These are phyloP conservation scores for Caenorhabditis macrosperma DNA, from an alignment of 2,888 invertebrate species.

Conservation along the genomic window DNA sequence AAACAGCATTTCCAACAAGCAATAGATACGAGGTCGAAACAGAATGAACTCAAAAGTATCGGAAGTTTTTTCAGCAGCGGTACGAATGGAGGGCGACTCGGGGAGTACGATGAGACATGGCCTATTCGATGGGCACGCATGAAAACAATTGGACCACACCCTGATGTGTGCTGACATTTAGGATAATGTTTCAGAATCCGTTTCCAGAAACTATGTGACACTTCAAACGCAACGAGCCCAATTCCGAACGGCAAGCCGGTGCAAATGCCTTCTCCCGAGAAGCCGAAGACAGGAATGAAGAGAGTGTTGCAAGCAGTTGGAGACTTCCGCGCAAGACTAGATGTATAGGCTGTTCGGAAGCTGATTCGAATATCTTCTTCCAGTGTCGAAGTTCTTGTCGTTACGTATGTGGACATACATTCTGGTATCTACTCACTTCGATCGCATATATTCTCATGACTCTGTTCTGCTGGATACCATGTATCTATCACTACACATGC, in stretches of 20 bases:
- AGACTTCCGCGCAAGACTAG: slow-evolving; percentile 31
- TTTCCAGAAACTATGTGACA: slow-evolving; percentile 19
- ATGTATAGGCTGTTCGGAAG: background rate
- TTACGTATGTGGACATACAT: slow-evolving; percentile 24
- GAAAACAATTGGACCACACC: slow-evolving; percentile 58
- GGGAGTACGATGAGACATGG: slow-evolving; percentile 79
- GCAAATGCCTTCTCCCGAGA: background rate
- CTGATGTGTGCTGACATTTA: slow-evolving; percentile 25
- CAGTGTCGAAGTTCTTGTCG: slow-evolving; percentile 30
- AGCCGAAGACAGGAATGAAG: slow-evolving; percentile 31
- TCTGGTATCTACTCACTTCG: slow-evolving; percentile 64
- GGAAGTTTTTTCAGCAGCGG: slow-evolving; percentile 6
- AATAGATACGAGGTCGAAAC: slow-evolving; percentile 66
- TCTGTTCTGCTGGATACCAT: slow-evolving; percentile 72
- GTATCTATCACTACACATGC: slow-evolving; percentile 72
- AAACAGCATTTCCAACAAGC: slow-evolving; percentile 65
- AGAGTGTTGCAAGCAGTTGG: slow-evolving; percentile 17
- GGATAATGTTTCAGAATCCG: slow-evolving; percentile 12
- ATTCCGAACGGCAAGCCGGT: slow-evolving; percentile 23
- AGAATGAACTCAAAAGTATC: background rate
- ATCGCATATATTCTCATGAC: slow-evolving; percentile 64
- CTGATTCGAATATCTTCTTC: background rate
- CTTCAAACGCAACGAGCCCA: slow-evolving; percentile 32
- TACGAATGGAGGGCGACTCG: slow-evolving; percentile 68
- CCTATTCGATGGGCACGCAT: slow-evolving; percentile 75